phyloP scores from a whole-genome alignment of 1,140 invertebrate genomes.

The Diorhabda carinulata region DNA sequence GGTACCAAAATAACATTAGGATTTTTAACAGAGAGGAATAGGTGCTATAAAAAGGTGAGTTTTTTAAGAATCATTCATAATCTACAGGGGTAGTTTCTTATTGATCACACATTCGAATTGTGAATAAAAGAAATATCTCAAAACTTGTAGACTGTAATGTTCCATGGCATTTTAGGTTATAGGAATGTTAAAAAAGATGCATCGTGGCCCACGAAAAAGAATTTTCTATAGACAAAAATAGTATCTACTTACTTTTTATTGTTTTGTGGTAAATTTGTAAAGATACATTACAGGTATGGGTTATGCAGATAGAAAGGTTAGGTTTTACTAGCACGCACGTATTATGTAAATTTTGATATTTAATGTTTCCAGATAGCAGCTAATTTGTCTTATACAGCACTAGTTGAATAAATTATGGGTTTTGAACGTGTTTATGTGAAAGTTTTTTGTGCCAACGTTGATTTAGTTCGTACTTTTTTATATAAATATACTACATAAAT shows the following conservation, averaged over 20 bases:
- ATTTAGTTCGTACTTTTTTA: too few relatives aligned
- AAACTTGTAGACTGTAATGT: too few relatives aligned
- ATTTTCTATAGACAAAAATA: not conserved
- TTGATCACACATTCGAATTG: too few relatives aligned
- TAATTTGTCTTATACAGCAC: conserved; percentile 1
- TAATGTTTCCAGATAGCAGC: not conserved
- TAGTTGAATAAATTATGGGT: not conserved
- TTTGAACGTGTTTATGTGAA: not conserved
- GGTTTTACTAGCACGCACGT: not conserved
- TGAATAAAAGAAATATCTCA: too few relatives aligned
- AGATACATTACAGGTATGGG: not conserved
- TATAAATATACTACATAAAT: too few relatives aligned
- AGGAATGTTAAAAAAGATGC: not conserved
- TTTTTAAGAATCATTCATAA: not conserved
- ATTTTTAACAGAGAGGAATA: conserved; percentile 23
- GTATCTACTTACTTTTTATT: not conserved
- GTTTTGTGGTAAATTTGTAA: not conserved
- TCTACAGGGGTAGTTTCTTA: not conserved
- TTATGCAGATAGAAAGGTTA: not conserved
- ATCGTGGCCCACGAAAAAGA: not conserved
- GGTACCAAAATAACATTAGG: conserved; percentile 33
- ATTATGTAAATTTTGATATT: conserved; percentile 3
- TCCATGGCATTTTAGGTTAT: not conserved
- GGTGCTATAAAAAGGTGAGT: conserved; percentile 25
- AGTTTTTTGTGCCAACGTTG: too few relatives aligned